A percentile compares a stretch with the other conserved stretches of the same genome.
These are phyloP conservation scores for Hippasteria phrygiana DNA, from an alignment of 53 echinoderm and acorn worm genomes.

Conservation along the genomic window DNA sequence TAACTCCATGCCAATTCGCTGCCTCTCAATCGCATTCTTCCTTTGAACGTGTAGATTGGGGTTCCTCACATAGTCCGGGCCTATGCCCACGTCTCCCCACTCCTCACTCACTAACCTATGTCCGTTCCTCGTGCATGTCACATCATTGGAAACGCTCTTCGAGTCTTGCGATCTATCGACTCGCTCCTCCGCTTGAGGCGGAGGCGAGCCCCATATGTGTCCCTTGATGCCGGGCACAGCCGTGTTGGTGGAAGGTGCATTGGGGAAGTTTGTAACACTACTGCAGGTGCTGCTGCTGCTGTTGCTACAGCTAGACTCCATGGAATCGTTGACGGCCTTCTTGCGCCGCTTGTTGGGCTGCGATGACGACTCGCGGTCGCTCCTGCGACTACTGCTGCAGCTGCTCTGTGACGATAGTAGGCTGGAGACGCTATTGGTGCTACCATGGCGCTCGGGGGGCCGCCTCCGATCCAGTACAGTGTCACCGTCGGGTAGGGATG, in stretches of 20 bases:
- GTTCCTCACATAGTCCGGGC: conserved; percentile 7
- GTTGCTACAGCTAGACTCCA: conserved; percentile 41
- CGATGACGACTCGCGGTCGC: conserved; percentile 50
- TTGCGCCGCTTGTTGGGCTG: conserved; percentile 62
- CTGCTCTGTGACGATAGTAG: conserved; percentile 64
- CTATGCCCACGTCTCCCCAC: conserved; percentile 8
- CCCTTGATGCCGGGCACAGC: conserved; percentile 27
- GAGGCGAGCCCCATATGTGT: conserved; percentile 38
- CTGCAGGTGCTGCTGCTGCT: conserved; percentile 22
- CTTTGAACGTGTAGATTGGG: conserved; percentile 25
- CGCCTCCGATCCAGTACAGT: conserved; percentile 67
- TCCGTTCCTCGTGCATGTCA: conserved; percentile 45
- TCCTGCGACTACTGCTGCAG: conserved; percentile 65
- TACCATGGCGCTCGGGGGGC: conserved; percentile 55
- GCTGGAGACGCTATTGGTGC: conserved; percentile 71
- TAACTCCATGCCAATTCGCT: conserved; percentile 25
- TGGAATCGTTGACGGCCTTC: conserved; percentile 32
- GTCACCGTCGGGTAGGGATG: conserved; percentile 52
- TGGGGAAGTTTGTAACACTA: conserved; percentile 20
- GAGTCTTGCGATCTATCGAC: conserved; percentile 45
- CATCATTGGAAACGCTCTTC: conserved; percentile 30
- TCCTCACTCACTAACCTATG: conserved; percentile 40
- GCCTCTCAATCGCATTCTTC: conserved; percentile 25
- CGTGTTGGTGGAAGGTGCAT: conserved; percentile 35
- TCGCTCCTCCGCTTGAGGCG: conserved; percentile 32